Base-by-base conservation (phyloP, 2,888 invertebrate species). In the Leptothorax acervorum region DNA sequence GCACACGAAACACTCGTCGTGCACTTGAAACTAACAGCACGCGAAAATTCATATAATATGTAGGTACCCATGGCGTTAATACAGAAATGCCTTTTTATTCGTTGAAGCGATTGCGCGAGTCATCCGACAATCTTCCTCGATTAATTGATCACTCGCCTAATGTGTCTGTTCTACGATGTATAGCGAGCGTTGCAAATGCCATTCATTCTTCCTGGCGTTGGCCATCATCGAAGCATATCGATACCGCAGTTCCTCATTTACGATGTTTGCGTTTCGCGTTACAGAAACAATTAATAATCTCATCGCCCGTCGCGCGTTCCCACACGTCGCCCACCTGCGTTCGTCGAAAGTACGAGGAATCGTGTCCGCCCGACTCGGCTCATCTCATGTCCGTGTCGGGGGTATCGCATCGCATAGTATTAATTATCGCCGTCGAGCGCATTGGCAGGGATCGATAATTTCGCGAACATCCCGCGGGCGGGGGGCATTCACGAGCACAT, bases 401-500 rank as follows among this genome's bases (percentile, higher is more conserved):
- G n/a, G 23, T 8, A 45, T 45, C 48, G 73, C 28, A 45, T 45
- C 48, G 73, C 28, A 18, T 35, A 31, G 48, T 63, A 74, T 76
- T 83, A 45, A 74, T 82, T 86, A 83, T 66, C 71, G 78, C 55
- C 42, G 82, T 53, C 82, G 79, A 73, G 78, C 74, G 31, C 78
- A 84, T 83, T 70, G 75, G 62, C 62, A 78, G 82, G 42, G 57
- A 53, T 81, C 81, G 71, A 85, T 87, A 86, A 82, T 87, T 89
- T 86, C 82, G 86, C 83, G 70, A 89, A 78, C 74, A 82, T 86
- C 84, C 85, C 70, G 85, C 82, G 76, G 48, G 12, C 23, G 45
- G 68, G 82, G 84, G 75, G 86, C 79, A 78, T 83, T 89, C 88
- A 86, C 87, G 90, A 86, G 83, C 83, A 84, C 74, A 85, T 68